Evolutionary conservation across 2,797 vertebrate genomes (phyloP), one percentile per base, ranked within the genome.

Genomic region (Hypotaenidia philippensis): DNA sequence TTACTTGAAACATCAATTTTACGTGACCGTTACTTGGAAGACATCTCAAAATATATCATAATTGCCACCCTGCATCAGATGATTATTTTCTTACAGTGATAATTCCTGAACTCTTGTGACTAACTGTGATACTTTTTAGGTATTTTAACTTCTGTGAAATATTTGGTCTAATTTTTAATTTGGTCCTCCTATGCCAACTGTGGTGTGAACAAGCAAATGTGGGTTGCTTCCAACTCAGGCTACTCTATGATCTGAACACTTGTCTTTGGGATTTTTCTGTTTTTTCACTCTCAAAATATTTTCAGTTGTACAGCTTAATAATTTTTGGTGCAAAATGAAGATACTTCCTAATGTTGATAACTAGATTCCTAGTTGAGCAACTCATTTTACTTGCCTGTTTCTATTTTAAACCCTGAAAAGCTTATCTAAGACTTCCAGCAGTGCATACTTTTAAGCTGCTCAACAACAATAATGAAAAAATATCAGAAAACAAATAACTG

Each of bases 1-100:
- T 85, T 17, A 41, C 80, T 41, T 65, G 75, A 91, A 90, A 64
- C 59, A 55, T 80, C 55, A 52, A 60, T 91, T 95, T 92, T 81
- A 36, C 15, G 6, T 90, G 87, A 69, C 78, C 76, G 34, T 66
- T 65, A 47, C 80, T 90, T 87, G 90, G 87, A 91, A 85, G 57
- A 21, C 45, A 70, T 77, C 63, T 90, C 53, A 21, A 31, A 88
- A 88, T 94, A 21, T 3, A 63, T 90, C 76, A 40, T 56, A 82
- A 86, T 68, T 93, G 94, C 85, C 75, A 68, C 68, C 36, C 76
- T 61, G 32, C 68, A 60, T 87, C 61, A 72, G 60, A 66, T 77
- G 25, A 72, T 78, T 82, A 10, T 69, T 65, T 74, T 85, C 59
- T 80, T 77, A 31, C 1, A 59, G 52, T 36, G 83, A 52, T 87